Evolutionary conservation across 2,797 vertebrate genomes (phyloP).

Genomic region (Eutrigla gurnardus): DNA sequence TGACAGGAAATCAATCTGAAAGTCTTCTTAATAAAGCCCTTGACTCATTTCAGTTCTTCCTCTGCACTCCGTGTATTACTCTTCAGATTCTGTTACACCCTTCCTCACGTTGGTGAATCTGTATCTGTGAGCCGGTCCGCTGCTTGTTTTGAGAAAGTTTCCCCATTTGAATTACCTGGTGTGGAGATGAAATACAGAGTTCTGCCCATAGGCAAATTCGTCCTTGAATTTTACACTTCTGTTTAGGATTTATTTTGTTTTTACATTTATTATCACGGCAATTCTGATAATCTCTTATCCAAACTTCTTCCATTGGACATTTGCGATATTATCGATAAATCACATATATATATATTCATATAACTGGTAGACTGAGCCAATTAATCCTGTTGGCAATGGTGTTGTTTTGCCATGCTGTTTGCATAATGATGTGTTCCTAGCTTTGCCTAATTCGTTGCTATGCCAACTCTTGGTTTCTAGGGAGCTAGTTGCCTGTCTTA

Average conservation of each 20-base stretch:
- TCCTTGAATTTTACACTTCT: background rate
- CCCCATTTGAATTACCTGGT: constrained; percentile 17
- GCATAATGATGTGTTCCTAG: constrained; percentile 37
- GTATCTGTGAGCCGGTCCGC: constrained; percentile 23
- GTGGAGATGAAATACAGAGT: constrained; percentile 19
- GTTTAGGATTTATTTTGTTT: background rate
- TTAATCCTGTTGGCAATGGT: constrained; percentile 54
- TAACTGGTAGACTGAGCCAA: constrained; percentile 36
- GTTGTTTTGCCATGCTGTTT: constrained; percentile 32
- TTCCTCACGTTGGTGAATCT: constrained; percentile 22
- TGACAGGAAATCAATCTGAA: constrained; percentile 85
- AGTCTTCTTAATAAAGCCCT: constrained; percentile 84
- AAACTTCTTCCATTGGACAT: background rate
- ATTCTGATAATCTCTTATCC: background rate
- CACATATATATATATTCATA: constrained; percentile 35
- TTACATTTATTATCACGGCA: background rate
- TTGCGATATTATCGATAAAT: constrained; percentile 13
- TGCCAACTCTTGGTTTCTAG: constrained; percentile 48
- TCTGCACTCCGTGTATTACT: constrained; percentile 36
- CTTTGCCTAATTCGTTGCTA: constrained; percentile 55
- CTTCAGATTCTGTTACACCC: constrained; percentile 36
- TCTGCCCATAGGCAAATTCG: background rate
- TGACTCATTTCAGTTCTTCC: constrained; percentile 69
- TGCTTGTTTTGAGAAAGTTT: constrained; percentile 32
- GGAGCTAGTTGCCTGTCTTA: constrained; percentile 42